phyloP scores from a whole-genome alignment of 2,888 invertebrate species.

The Rhyacophila evoluta region DNA sequence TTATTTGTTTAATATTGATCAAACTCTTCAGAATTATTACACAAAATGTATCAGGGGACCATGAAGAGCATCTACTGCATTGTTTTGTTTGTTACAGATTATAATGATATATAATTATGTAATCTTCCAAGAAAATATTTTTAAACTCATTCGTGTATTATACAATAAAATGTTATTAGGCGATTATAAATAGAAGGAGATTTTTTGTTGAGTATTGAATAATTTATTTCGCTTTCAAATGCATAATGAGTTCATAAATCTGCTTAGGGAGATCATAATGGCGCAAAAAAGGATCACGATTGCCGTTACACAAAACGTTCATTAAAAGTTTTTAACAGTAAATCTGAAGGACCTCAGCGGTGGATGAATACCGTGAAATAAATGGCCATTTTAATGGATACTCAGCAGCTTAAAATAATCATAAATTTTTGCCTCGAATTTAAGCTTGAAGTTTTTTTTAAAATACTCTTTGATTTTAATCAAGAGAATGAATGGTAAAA shows the following conservation, averaged over 20 bases:
- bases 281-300: constrained; percentile 28
- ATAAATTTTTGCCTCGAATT: not conserved
- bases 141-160: too few species aligned
- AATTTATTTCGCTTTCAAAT: not conserved
- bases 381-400: constrained; percentile 22
- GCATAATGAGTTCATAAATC: constrained; percentile 22
- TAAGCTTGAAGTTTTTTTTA: not conserved
- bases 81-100: too few species aligned
- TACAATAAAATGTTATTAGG: too few species aligned
- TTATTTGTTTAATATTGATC: too few species aligned
- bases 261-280: constrained; percentile 25
- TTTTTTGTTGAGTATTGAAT: not conserved
- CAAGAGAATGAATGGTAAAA: too few species aligned
- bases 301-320: constrained; percentile 51
- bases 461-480: too few species aligned
- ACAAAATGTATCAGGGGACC: too few species aligned
- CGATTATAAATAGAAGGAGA: not conserved
- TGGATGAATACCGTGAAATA: not conserved
- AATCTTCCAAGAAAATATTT: too few species aligned
- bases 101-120: too few species aligned
- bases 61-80: too few species aligned
- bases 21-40: too few species aligned
- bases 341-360: constrained; percentile 18
- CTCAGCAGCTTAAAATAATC: constrained; percentile 8
- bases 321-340: constrained; percentile 51